phyloP scores from a whole-genome alignment of 2,797 vertebrate genomes.

The Naso thynnoides region DNA sequence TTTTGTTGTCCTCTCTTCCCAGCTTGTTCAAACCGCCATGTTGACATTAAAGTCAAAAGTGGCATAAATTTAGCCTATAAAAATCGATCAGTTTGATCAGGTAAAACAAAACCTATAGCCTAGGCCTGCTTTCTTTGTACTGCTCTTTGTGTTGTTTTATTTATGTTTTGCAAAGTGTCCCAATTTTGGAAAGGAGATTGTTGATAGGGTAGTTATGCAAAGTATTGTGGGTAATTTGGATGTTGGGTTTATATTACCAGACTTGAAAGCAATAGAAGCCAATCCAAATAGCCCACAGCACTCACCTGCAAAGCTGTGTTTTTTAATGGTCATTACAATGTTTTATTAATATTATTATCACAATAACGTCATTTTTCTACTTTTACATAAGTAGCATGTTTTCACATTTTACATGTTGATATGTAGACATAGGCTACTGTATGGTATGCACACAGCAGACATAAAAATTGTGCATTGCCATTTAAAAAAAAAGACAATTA shows the following conservation, averaged over 20 bases:
- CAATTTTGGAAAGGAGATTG: no score
- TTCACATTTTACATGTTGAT: neutral
- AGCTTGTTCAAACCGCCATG: no score
- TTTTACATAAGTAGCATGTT: neutral
- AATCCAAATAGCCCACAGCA: neutral
- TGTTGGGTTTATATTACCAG: conserved; percentile 3
- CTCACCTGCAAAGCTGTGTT: neutral
- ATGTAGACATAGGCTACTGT: neutral
- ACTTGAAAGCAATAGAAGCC: conserved; percentile 3
- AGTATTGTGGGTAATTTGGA: conserved; percentile 20
- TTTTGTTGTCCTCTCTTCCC: no score
- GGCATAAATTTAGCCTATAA: no score
- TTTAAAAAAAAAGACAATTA: neutral
- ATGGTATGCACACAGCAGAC: neutral
- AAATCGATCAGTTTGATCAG: no score
- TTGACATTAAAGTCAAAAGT: no score
- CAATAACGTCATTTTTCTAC: no score
- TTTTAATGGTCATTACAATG: neutral
- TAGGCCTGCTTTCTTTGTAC: no score
- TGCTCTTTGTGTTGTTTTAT: no score
- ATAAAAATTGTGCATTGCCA: neutral
- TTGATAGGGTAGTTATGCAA: conserved; percentile 5
- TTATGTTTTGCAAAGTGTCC: no score
- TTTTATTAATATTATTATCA: neutral
- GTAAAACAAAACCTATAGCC: no score